These are phyloP conservation scores for Nowickia ferox DNA, from an alignment of 2,888 invertebrate genomes.

Conservation along the genomic window DNA sequence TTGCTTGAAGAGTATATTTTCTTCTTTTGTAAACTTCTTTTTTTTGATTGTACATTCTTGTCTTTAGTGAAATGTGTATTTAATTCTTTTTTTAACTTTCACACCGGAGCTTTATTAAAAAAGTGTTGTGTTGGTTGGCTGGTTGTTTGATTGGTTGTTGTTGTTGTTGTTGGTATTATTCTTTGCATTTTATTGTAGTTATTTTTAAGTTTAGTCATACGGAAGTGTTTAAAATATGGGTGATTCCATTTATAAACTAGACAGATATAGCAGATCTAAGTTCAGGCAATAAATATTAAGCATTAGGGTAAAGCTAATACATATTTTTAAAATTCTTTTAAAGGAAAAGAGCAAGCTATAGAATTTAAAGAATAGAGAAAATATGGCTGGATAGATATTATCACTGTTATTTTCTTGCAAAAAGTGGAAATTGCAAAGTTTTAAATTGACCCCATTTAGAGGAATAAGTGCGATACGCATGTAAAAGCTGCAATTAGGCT, in stretches of 20 bases:
- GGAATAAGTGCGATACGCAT: no score
- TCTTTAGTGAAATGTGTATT: constrained; percentile 54
- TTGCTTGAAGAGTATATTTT: constrained; percentile 36
- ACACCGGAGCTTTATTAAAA: constrained; percentile 67
- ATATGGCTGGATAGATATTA: no score
- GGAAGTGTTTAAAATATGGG: constrained; percentile 68
- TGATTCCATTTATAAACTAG: constrained; percentile 35
- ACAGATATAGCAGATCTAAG: neutral
- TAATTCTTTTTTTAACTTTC: constrained; percentile 72
- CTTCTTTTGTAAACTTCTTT: constrained; percentile 53
- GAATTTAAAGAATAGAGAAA: no score
- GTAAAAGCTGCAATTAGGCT: no score
- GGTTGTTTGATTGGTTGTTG: neutral
- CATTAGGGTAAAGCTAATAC: no score
- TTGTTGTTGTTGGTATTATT: constrained; percentile 19
- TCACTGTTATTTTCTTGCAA: no score
- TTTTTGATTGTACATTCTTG: constrained; percentile 48
- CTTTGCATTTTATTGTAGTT: constrained; percentile 8
- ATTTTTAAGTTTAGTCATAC: constrained; percentile 58
- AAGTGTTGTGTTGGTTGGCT: constrained; percentile 34
- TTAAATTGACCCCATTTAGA: no score
- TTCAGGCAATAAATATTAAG: no score
- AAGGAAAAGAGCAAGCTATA: neutral
- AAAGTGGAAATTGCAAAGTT: no score
- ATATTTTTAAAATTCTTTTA: no score